Percentiles rank a stretch among this genome's conserved stretches.
Evolutionary conservation across 2,113 vertebrate genomes (phyloP).

Genomic region (Salvelinus fontinalis): DNA sequence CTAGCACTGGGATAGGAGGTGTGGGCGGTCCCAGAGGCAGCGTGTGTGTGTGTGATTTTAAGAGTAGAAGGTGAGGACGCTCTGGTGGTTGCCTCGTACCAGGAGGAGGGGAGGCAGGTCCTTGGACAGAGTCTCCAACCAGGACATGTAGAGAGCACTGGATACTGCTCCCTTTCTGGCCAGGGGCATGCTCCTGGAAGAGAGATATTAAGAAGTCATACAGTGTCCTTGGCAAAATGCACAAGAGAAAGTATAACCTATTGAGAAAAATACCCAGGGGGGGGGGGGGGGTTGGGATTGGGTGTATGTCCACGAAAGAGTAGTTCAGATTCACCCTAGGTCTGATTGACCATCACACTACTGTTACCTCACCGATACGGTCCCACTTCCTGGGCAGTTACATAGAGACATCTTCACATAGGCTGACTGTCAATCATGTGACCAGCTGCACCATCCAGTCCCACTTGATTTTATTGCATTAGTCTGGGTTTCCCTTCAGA

Average conservation of each 20-base stretch:
- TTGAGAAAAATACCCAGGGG: too few species aligned
- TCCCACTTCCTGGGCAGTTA: background rate
- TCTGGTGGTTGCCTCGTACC: constrained; percentile 98
- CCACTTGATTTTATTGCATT: too few species aligned
- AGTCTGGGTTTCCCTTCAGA: too few species aligned
- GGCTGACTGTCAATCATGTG: too few species aligned
- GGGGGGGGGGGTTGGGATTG: too few species aligned
- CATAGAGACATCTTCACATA: background rate
- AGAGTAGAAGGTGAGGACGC: constrained; percentile 98
- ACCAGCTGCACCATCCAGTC: too few species aligned
- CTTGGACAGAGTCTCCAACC: constrained; percentile 91
- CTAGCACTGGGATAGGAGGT: constrained; percentile 39
- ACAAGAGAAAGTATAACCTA: too few species aligned
- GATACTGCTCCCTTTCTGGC: constrained; percentile 93
- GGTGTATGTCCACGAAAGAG: too few species aligned
- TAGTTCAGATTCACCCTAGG: too few species aligned
- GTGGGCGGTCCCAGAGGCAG: constrained; percentile 63
- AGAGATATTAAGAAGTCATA: too few species aligned
- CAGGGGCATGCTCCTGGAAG: constrained; percentile 90
- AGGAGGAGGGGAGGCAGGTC: constrained; percentile 92
- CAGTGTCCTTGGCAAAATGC: too few species aligned
- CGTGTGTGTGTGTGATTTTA: constrained; percentile 67
- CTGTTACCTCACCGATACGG: background rate
- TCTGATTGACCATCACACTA: background rate
- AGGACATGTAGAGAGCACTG: constrained; percentile 95